Evolutionary conservation across 2,888 invertebrate genomes (phyloP).

Genomic region (Drosophila austrosaltans): DNA sequence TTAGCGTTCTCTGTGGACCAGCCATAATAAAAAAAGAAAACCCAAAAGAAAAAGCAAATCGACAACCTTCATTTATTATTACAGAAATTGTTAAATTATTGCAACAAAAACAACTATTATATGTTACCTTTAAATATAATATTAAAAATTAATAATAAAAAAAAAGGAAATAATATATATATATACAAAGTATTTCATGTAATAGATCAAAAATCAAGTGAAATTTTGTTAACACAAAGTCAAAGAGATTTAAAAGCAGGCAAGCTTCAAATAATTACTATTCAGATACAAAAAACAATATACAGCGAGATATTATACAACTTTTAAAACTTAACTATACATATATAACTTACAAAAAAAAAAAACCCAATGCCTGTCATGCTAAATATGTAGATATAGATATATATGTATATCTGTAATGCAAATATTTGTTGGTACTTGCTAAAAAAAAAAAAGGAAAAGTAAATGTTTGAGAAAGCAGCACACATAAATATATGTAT

Average conservation of each 20-base stretch:
- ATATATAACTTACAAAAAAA: conserved; percentile 5
- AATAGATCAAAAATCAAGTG: conserved; percentile 4
- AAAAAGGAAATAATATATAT: not conserved
- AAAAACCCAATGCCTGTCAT: not conserved
- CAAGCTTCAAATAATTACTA: conserved; percentile 9
- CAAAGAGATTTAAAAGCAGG: conserved; percentile 5
- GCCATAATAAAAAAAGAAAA: conserved; percentile 11
- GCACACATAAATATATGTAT: conserved; percentile 17
- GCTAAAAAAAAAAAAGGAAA: conserved; percentile 1
- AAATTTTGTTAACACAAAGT: conserved; percentile 8
- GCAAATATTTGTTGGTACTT: conserved; percentile 8
- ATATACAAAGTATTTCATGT: conserved; percentile 4
- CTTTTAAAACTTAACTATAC: conserved; percentile 10
- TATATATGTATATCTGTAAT: conserved; percentile 5
- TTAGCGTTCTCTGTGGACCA: conserved; percentile 12
- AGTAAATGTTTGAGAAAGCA: conserved; percentile 2
- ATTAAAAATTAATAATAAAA: not conserved
- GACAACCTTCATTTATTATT: conserved; percentile 7
- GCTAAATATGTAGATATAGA: conserved; percentile 4
- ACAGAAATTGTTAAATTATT: conserved; percentile 12
- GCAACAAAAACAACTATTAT: conserved; percentile 7
- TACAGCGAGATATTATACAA: conserved; percentile 1
- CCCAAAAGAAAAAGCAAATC: conserved; percentile 4
- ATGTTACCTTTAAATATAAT: conserved; percentile 3
- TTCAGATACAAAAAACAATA: conserved; percentile 16